These are phyloP conservation scores for Ondatra zibethicus DNA, from an alignment of 2,113 vertebrate species.

Conservation along the genomic window DNA sequence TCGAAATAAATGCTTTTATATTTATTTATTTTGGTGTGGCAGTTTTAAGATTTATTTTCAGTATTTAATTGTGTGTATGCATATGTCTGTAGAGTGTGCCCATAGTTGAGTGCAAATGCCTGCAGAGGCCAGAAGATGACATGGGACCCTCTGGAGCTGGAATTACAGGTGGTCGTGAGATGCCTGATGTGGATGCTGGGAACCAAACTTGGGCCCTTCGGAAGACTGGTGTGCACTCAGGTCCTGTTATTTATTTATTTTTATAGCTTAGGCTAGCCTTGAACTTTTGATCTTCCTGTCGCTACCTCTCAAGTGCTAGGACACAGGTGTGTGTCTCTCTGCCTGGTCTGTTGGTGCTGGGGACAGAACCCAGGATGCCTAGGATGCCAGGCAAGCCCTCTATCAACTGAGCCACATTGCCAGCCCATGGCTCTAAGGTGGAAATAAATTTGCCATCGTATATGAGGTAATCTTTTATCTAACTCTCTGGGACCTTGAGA, in stretches of 20 bases:
- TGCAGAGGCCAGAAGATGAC: background rate
- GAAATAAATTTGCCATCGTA: background rate
- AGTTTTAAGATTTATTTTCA: background rate
- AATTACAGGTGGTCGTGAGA: background rate
- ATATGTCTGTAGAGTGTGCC: background rate
- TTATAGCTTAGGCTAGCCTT: background rate
- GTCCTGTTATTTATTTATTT: background rate
- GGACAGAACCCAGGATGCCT: too few species aligned
- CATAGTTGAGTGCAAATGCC: too few species aligned
- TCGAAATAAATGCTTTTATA: background rate
- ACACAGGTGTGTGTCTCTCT: background rate
- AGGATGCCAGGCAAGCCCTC: too few species aligned
- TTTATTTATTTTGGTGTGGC: background rate
- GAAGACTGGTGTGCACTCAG: background rate
- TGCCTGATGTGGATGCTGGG: background rate
- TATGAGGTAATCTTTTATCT: background rate
- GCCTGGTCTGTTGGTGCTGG: background rate
- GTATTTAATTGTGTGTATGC: background rate
- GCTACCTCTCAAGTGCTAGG: background rate
- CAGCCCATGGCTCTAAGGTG: too few species aligned
- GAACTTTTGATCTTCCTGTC: background rate
- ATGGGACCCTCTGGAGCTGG: background rate
- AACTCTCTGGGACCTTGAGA: background rate
- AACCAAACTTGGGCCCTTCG: background rate
- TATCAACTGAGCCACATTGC: too few species aligned